A percentile compares a stretch with the other conserved stretches of the same genome.
These are phyloP conservation scores for Pterostichus niger DNA, from an alignment of 2,888 invertebrate genomes.

Conservation along the genomic window DNA sequence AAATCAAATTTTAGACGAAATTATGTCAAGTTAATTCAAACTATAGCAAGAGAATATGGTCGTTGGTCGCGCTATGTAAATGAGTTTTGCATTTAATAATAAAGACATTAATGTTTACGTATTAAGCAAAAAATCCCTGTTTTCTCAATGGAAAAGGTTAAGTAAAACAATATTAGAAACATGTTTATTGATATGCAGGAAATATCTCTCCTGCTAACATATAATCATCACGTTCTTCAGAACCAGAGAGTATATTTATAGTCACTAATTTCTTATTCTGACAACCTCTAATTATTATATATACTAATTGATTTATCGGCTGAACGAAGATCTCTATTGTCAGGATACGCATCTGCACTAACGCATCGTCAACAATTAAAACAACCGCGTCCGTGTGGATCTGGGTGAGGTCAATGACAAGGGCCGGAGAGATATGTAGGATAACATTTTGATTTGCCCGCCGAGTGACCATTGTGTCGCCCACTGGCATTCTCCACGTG, in stretches of 20 bases:
- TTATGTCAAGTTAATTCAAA: no score
- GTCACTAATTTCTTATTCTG: conserved; percentile 54
- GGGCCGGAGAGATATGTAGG: conserved; percentile 63
- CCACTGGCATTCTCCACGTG: conserved; percentile 61
- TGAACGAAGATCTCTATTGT: conserved; percentile 48
- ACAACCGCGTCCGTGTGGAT: conserved; percentile 5
- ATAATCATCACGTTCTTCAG: conserved; percentile 52
- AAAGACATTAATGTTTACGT: neutral
- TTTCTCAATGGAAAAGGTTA: conserved; percentile 11
- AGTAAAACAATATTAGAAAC: conserved; percentile 40
- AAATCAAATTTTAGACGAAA: no score
- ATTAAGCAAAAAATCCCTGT: neutral
- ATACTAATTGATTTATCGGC: conserved; percentile 55
- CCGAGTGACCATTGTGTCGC: conserved; percentile 66
- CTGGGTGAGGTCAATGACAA: conserved; percentile 65
- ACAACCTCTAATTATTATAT: conserved; percentile 56
- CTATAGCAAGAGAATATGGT: no score
- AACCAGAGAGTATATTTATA: conserved; percentile 47
- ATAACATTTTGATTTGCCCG: conserved; percentile 65
- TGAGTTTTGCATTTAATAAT: no score
- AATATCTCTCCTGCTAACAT: conserved; percentile 28
- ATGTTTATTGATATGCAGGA: conserved; percentile 13
- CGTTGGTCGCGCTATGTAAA: no score
- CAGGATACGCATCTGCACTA: conserved; percentile 25
- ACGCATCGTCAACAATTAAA: conserved; percentile 22